Base-by-base conservation (phyloP, 2,888 invertebrate species). In the Harpalus rufipes region DNA sequence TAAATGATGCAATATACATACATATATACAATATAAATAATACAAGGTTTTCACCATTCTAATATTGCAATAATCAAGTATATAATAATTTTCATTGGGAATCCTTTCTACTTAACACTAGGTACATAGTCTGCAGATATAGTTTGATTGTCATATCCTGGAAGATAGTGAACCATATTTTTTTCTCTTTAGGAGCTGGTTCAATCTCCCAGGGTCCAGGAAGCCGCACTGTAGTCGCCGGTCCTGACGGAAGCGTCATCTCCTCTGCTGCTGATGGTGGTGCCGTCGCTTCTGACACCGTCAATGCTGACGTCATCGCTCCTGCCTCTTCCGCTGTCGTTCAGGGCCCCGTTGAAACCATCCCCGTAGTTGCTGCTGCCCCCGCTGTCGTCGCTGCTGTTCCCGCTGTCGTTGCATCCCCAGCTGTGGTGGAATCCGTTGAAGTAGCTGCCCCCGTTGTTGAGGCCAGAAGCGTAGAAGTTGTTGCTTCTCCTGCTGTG, bases 191-290 rank as follows among this genome's bases (percentile, higher is more conserved):
- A 84, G 90, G 89, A 79, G 89, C 90, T 18, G 91, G 90, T 16
- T 89, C 89, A 7, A 89, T 91, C 59, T 90, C 89, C 84, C 88
- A 89, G 87, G 90, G 90, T 6, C 90, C 90, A 1, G 88, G 90
- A 82, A 89, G 89, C 0, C 89, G 89, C 87, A 91, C 90, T 0
- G 90, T 91, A 41, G 90, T 91, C 51, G 88, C 89, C 87, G 91
- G 91, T 18, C 91, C 91, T 7, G 91, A 91, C 87, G 91, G 91
- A 14, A 90, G 90, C 81, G 87, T 89, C 6, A 90, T 91, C 56
- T 90, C 89, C 4, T 87, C 90, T 44, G 89, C 89, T 86, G 88
- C 88, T 41, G 87, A 63, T 51, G 84, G 84, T 56, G 84, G 84
- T 16, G 86, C 86, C 8, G 88, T 88, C 0, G 87, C 87, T 32